Conservation (phyloP, 2,113 vertebrate species). For the Cygnus atratus region DNA sequence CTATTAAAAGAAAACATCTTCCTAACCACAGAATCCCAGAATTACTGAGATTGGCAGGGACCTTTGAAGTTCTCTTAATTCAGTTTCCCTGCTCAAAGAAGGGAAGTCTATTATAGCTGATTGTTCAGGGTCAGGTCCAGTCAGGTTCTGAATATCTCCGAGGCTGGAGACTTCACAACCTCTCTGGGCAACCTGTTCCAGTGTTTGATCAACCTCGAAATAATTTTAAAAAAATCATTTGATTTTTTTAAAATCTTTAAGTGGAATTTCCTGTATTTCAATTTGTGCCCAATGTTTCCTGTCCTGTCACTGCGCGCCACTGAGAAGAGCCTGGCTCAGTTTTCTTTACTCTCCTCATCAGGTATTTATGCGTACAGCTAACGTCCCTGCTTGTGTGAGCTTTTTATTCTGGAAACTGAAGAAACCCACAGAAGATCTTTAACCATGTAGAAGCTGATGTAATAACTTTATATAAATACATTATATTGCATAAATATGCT, state of each 20-base stretch:
- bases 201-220: neutral
- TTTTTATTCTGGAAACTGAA: neutral
- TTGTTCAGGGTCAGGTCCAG: neutral
- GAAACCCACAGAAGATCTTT: neutral
- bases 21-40: neutral
- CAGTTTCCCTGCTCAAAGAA: neutral
- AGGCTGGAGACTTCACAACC: neutral
- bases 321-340: neutral
- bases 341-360: neutral
- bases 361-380: neutral
- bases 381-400: neutral
- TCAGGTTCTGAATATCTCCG: neutral
- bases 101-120: neutral
- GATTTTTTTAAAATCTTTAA: neutral
- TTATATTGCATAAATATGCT: neutral
- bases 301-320: fast-evolving
- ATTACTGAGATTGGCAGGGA: neutral
- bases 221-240: neutral
- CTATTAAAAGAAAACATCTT: neutral
- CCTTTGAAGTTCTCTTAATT: neutral
- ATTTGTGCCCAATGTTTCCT: neutral
- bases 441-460: neutral
- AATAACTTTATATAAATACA: neutral
- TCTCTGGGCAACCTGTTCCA: neutral
- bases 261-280: neutral